These are phyloP conservation scores for Amblyjoppa fuscipennis DNA, from an alignment of 2,888 invertebrate species.

Conservation along the genomic window DNA sequence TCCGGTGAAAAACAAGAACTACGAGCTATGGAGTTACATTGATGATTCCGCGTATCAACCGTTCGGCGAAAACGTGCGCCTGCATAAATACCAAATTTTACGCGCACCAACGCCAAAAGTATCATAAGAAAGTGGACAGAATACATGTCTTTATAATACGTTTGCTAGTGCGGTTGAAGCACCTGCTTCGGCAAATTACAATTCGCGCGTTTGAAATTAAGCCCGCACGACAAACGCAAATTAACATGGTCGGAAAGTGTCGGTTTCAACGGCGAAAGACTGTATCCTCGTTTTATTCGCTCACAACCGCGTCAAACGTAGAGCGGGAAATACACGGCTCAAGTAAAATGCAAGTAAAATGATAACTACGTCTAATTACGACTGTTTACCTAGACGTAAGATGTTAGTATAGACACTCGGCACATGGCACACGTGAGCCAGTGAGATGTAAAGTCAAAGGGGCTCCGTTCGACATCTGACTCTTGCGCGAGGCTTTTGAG, in stretches of 20 bases:
- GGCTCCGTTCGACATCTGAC: conserved; percentile 53
- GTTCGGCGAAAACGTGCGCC: neutral
- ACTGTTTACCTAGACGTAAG: conserved; percentile 51
- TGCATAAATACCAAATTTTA: neutral
- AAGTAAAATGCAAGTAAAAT: conserved; percentile 65
- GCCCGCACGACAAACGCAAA: conserved; percentile 52
- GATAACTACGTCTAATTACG: conserved; percentile 72
- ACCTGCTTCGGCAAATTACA: conserved; percentile 74
- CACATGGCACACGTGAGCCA: neutral
- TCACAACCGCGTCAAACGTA: conserved; percentile 18
- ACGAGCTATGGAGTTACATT: neutral
- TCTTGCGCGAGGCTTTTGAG: conserved; percentile 53
- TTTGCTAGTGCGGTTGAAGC: conserved; percentile 53
- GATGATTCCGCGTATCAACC: neutral
- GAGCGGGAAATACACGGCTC: conserved; percentile 47
- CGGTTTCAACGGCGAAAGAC: conserved; percentile 1
- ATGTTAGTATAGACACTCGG: conserved; percentile 20
- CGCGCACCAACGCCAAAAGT: neutral
- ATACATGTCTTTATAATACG: conserved; percentile 25
- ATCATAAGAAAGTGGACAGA: neutral
- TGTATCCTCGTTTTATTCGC: conserved; percentile 41
- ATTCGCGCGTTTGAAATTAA: conserved; percentile 74
- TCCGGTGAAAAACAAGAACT: neutral
- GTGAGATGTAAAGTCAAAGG: conserved; percentile 65
- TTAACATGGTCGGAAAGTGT: conserved; percentile 20